phyloP scores from a whole-genome alignment of 2,797 vertebrate genomes.

The Premnoplex brunnescens region DNA sequence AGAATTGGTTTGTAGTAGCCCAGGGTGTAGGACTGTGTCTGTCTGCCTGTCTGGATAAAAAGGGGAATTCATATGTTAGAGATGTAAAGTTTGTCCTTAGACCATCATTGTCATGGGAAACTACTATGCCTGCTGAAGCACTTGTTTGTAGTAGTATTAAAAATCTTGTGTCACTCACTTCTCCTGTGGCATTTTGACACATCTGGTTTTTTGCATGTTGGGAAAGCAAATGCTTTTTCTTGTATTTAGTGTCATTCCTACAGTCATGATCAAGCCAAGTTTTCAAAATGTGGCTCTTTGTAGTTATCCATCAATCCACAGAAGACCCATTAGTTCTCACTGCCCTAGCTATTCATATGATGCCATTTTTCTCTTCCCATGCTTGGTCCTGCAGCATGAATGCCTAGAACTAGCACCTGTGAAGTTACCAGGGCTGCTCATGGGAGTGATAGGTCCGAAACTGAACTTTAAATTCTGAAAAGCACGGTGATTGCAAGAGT shows the following conservation, averaged over 20 bases:
- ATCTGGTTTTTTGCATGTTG: neutral
- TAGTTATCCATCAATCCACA: neutral
- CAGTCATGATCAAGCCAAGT: neutral
- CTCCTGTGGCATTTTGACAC: neutral
- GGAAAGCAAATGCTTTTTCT: neutral
- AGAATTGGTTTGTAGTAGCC: neutral
- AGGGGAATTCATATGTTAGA: neutral
- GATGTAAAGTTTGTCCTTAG: neutral
- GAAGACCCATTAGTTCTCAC: slow-evolving; percentile 25
- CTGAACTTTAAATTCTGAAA: neutral
- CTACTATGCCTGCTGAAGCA: neutral
- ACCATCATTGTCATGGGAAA: neutral
- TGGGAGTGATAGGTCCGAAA: neutral
- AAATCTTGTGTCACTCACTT: neutral
- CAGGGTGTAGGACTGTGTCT: neutral
- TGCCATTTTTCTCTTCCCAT: neutral
- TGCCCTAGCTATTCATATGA: neutral
- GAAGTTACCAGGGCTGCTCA: neutral
- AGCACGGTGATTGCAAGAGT: neutral
- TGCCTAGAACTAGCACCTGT: neutral
- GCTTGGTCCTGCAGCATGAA: neutral
- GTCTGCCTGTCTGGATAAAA: neutral
- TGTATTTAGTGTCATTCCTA: neutral
- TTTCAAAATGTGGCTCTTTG: neutral
- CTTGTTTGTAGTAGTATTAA: neutral